phyloP scores from a whole-genome alignment of 2,888 invertebrate species.

The Synanthedon formicaeformis region DNA sequence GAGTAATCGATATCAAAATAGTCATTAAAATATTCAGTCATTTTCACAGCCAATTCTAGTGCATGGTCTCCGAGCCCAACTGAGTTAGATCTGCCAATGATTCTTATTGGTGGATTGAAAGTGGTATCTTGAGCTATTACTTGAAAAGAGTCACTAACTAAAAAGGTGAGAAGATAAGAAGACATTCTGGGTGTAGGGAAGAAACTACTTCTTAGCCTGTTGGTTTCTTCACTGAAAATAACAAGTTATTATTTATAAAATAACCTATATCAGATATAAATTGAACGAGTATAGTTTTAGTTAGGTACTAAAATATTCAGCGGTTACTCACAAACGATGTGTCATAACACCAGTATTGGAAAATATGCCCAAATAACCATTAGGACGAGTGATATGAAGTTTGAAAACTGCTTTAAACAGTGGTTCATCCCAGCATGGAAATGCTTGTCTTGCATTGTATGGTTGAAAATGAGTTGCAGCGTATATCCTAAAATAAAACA shows the following conservation, averaged over 20 bases:
- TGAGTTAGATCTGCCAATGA: constrained; percentile 56
- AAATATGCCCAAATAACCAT: constrained; percentile 50
- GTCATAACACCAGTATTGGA: constrained; percentile 72
- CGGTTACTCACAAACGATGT: constrained; percentile 23
- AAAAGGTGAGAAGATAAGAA: constrained; percentile 86
- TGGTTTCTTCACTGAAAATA: neutral
- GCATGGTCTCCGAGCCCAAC: constrained; percentile 37
- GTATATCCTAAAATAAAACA: constrained; percentile 35
- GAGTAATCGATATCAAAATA: constrained; percentile 49
- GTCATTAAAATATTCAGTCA: constrained; percentile 47
- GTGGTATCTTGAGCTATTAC: constrained; percentile 44
- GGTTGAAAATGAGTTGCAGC: constrained; percentile 84
- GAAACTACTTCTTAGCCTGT: constrained; percentile 44
- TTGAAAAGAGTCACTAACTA: constrained; percentile 70
- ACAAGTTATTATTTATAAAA: neutral
- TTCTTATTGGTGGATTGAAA: constrained; percentile 43
- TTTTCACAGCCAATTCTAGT: constrained; percentile 38
- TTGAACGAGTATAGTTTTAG: neutral
- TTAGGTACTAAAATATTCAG: neutral
- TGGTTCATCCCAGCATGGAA: constrained; percentile 91
- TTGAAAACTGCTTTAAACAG: constrained; percentile 81
- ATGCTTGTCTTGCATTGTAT: constrained; percentile 82
- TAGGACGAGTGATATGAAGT: constrained; percentile 73
- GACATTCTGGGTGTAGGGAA: constrained; percentile 77
- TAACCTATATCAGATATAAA: neutral